These are phyloP conservation scores for Aphelenchoides besseyi DNA, from an alignment of 1,140 invertebrate genomes.

Conservation along the genomic window DNA sequence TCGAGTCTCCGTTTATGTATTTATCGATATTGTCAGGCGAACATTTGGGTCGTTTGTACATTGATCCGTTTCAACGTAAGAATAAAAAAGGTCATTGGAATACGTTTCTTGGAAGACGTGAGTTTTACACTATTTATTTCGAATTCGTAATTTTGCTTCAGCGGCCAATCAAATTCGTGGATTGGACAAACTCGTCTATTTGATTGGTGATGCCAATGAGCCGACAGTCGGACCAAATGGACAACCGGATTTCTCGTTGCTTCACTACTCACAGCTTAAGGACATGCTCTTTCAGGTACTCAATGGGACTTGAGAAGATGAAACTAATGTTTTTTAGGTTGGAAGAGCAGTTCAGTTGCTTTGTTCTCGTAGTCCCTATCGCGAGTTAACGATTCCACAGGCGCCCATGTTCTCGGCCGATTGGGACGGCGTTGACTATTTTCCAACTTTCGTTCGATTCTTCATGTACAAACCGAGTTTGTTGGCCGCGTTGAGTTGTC, in stretches of 20 bases:
- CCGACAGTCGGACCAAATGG: slow-evolving; percentile 20
- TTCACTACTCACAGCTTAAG: slow-evolving; percentile 52
- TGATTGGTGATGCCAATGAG: slow-evolving; percentile 56
- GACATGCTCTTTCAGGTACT: slow-evolving; percentile 52
- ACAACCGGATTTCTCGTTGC: slow-evolving; percentile 37
- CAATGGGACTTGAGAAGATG: no score
- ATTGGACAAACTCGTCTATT: slow-evolving; percentile 58
- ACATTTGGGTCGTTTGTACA: slow-evolving; percentile 57
- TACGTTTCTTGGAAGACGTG: slow-evolving; percentile 52
- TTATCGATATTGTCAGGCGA: slow-evolving; percentile 38
- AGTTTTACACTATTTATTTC: slow-evolving; percentile 22
- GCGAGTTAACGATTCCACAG: slow-evolving; percentile 51
- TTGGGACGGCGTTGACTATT: slow-evolving; percentile 58
- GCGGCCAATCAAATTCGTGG: slow-evolving; percentile 47
- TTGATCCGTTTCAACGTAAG: slow-evolving; percentile 55
- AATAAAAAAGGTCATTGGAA: slow-evolving; percentile 52
- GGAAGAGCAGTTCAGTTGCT: slow-evolving; percentile 54
- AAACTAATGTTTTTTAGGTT: slow-evolving; percentile 58
- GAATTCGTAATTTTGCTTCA: slow-evolving; percentile 34
- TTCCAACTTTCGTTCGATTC: slow-evolving; percentile 55
- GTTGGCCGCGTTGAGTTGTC: slow-evolving; percentile 50
- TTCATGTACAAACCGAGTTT: slow-evolving; percentile 58
- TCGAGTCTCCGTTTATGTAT: background rate
- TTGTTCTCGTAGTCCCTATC: slow-evolving; percentile 52
- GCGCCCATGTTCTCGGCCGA: slow-evolving; percentile 54